Percentiles rank a stretch among this genome's conserved stretches.
Evolutionary conservation across 2,797 vertebrate genomes (phyloP).

Genomic region (Pseudochromis fuscus): DNA sequence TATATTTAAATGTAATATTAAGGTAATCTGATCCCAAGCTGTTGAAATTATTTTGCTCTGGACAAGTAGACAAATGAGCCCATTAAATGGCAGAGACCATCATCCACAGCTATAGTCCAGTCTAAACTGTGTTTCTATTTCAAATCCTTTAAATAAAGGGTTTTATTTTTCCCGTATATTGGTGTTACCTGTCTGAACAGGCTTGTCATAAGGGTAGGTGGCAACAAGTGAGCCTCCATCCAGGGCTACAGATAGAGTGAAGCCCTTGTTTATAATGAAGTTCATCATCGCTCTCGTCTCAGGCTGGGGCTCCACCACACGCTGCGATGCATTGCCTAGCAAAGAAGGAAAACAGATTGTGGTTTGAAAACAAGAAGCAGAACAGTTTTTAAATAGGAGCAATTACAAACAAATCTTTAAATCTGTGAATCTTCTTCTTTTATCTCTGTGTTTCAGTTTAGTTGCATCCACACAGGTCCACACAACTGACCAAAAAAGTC

Average conservation of each 20-base stretch:
- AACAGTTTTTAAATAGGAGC: neutral
- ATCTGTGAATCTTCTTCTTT: too few relatives aligned
- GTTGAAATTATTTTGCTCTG: too few relatives aligned
- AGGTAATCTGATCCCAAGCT: too few relatives aligned
- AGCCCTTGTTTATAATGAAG: constrained; percentile 90
- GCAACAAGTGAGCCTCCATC: constrained; percentile 95
- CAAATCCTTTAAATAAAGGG: neutral
- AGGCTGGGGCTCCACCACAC: constrained; percentile 82
- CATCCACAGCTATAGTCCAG: neutral
- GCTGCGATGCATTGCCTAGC: constrained; percentile 91
- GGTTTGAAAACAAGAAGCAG: neutral
- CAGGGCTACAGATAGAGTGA: constrained; percentile 93
- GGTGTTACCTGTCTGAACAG: constrained; percentile 90
- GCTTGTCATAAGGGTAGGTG: constrained; percentile 96
- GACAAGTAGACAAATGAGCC: too few relatives aligned
- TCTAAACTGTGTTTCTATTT: neutral
- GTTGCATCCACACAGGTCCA: neutral
- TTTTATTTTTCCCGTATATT: neutral
- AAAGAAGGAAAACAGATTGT: neutral
- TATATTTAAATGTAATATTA: too few relatives aligned
- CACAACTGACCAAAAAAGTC: constrained; percentile 92
- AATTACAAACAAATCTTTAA: constrained; percentile 8
- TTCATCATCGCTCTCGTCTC: constrained; percentile 94
- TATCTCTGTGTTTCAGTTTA: neutral
- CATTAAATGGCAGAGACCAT: neutral